Base-by-base conservation (phyloP, 2,888 invertebrate genomes). In the Drosophila cracens region DNA sequence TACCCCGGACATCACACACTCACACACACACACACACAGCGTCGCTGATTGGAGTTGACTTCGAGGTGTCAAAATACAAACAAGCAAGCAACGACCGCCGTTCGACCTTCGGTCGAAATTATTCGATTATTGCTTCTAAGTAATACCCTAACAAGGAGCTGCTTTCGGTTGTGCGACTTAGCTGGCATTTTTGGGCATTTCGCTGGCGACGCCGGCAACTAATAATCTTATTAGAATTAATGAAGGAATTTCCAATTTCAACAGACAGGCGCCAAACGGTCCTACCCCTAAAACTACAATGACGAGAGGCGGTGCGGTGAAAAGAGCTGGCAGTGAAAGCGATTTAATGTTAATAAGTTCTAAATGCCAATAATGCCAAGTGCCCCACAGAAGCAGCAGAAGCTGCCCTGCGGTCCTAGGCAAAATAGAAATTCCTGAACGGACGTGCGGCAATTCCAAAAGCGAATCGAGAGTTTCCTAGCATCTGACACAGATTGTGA, bases 221-320 rank as follows among this genome's bases (percentile, higher is more conserved):
- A 91, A 91, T 91, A 92, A 91, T 91, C 92, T 91, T 83, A 91
- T 91, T 92, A 92, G 87, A 90, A 91, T 89, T 90, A 89, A 87
- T 71, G 72, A 76, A 83, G 87, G 91, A 89, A 91, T 92, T 91
- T 91, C 81, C 90, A 87, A 90, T 87, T 87, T 87, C 70, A 64
- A 64, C 67, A 71, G 88, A 79, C 85, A 74, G 88, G 67, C 87
- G 67, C 74, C 74, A 76, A 54, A 31, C 25, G 25, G 36, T 31
- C 48, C 40, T 49, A 33, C 25, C 65, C 27, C 66, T 4, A 16
- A 25, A 8, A 46, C 46, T 25, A 46, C 43, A 6, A n/a, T 10
- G n/a, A n/a, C 36, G 18, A 11, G 0, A 10, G 33, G 16, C 2
- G 11, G 21, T 33, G 34, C 40, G 40, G 18, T 4, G 33, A 38